phyloP scores from a whole-genome alignment of 37 sponge, comb jelly and placozoan species.

The Petrosia ficiformis region DNA sequence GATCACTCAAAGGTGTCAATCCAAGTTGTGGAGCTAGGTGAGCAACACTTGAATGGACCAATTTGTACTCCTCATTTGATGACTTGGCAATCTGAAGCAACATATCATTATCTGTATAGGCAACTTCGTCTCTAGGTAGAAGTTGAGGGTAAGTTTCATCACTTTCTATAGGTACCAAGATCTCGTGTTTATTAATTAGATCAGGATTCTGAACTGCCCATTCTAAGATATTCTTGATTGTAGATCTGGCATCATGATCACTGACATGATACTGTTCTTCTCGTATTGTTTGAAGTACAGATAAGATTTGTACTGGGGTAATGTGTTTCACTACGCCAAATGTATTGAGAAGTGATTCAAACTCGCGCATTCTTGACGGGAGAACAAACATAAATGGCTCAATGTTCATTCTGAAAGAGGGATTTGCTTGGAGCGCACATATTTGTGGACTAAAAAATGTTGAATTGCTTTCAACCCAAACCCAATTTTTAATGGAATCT shows the following conservation, averaged over 20 bases:
- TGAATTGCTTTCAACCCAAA: conserved; percentile 23
- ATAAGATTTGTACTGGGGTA: conserved; percentile 27
- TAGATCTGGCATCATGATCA: conserved; percentile 22
- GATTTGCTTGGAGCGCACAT: conserved; percentile 19
- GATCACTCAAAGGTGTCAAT: conserved; percentile 27
- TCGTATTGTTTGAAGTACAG: conserved; percentile 29
- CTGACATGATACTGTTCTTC: neutral
- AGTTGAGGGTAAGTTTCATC: neutral
- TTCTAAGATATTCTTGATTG: conserved; percentile 38
- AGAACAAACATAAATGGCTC: conserved; percentile 44
- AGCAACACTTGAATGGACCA: conserved; percentile 6
- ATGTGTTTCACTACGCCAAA: conserved; percentile 25
- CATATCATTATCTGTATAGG: neutral
- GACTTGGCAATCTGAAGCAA: neutral
- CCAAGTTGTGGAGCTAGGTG: conserved; percentile 13
- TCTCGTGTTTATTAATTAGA: neutral
- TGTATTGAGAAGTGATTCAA: conserved; percentile 11
- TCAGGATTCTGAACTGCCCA: conserved; percentile 39
- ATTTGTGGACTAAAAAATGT: conserved; percentile 25
- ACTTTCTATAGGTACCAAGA: conserved; percentile 1
- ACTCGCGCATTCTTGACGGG: conserved; percentile 16
- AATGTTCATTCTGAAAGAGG: conserved; percentile 16
- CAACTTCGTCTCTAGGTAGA: neutral
- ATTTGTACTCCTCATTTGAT: neutral
- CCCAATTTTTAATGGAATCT: too few relatives aligned